These are phyloP conservation scores for Tiliacea citrago DNA, from an alignment of 2,888 invertebrate species.

Conservation along the genomic window DNA sequence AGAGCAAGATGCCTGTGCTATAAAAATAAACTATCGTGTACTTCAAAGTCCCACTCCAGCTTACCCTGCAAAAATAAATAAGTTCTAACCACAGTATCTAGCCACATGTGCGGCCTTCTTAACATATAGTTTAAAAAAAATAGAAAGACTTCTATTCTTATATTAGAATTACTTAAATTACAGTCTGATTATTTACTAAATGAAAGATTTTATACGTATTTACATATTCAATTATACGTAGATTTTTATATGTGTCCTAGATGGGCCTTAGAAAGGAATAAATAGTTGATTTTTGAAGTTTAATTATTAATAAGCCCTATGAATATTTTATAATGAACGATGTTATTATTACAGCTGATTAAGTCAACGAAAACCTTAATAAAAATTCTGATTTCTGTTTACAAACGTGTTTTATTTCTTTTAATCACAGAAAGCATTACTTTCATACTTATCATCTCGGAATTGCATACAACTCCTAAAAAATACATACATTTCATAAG, in stretches of 20 bases:
- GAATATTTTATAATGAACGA: neutral
- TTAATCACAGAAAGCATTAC: neutral
- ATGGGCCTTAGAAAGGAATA: neutral
- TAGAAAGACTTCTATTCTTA: neutral
- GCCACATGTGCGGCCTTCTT: neutral
- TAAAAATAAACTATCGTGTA: no score
- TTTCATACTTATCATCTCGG: no score
- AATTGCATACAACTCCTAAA: no score
- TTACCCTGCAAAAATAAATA: neutral
- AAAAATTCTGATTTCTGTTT: neutral
- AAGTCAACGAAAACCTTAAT: neutral
- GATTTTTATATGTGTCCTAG: neutral
- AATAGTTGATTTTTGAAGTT: neutral
- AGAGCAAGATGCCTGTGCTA: neutral
- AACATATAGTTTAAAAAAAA: neutral
- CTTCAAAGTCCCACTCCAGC: neutral
- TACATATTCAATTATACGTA: neutral
- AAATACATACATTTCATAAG: no score
- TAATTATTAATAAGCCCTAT: neutral
- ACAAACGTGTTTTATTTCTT: constrained; percentile 1
- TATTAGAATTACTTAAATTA: neutral
- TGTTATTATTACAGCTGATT: neutral
- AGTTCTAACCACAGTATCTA: no score
- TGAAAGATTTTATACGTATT: neutral
- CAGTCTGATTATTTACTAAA: neutral